Percentiles rank a stretch among this genome's conserved stretches.
Evolutionary conservation across 2,888 invertebrate species (phyloP).

Genomic region (Geophilus truncorum): DNA sequence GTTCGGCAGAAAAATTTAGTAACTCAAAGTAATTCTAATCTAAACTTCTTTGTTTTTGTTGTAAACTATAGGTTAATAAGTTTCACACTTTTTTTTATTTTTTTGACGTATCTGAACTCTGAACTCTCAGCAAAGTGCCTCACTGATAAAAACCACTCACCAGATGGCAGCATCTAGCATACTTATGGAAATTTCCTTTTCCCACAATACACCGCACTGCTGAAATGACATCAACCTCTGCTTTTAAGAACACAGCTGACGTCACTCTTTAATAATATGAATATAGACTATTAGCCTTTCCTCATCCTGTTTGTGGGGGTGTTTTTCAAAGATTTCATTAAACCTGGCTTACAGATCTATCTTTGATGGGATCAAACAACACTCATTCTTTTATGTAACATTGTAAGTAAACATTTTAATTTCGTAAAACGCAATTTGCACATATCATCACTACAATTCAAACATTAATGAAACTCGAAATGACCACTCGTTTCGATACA

Average conservation of each 20-base stretch:
- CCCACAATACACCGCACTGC: not conserved
- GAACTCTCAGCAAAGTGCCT: too few relatives aligned
- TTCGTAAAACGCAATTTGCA: not conserved
- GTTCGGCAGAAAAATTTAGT: too few relatives aligned
- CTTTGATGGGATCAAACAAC: not conserved
- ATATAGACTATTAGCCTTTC: not conserved
- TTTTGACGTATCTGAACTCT: too few relatives aligned
- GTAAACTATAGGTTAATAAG: too few relatives aligned
- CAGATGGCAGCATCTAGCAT: too few relatives aligned
- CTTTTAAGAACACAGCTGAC: not conserved
- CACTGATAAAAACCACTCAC: too few relatives aligned
- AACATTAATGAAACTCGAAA: too few relatives aligned
- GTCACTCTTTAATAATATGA: not conserved
- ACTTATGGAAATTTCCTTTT: not conserved
- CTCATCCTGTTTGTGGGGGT: not conserved
- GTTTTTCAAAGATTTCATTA: not conserved
- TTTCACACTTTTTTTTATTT: too few relatives aligned
- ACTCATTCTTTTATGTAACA: not conserved
- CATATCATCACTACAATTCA: too few relatives aligned
- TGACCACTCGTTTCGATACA: not conserved
- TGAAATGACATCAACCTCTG: not conserved
- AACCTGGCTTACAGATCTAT: not conserved
- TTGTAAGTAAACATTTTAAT: not conserved
- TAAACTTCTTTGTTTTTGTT: too few relatives aligned
- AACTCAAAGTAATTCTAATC: too few relatives aligned